Evolutionary conservation across 2,797 vertebrate species (phyloP), one percentile per base, ranked within the genome.

Genomic region (Rhinichthys osculus): DNA sequence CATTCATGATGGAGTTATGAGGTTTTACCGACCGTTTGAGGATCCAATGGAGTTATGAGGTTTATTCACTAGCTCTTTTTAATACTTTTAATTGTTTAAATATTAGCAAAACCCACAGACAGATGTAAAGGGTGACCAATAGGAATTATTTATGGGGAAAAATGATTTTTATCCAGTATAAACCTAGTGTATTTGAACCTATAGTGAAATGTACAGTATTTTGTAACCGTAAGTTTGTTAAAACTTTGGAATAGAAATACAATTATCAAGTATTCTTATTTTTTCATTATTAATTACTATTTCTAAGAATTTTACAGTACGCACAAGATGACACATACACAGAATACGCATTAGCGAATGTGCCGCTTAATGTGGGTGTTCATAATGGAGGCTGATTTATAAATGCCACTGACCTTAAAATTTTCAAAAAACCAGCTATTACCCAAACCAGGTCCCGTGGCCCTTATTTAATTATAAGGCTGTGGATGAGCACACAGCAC

Each of bases 401-500:
- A 38, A 71, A 72, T 3, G 38, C 35, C 50, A 14, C 27, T 72
- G 38, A 59, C 38, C 69, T 59, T 54, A 44, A 57, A 82, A 3
- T 52, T 6, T 0, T 35, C 44, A 17, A 81, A 81, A 62, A 67
- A 35, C 0, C 78, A 5, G 62, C 3, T 40, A 78, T 47, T 30
- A 30, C 1, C 1, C 30, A 1, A 30, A 30, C 30, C 30, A 42
- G 54, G 54, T 81, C 69, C 21, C 17, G 44, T 16, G 11, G 19
- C 79, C 42, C 64, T 70, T 33, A 14, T 81, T 54, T 69, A 35
- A 69, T 54, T 70, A 27, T 47, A 80, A 80, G 35, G 77, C 77
- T 11, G 35, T 27, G n/a, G n/a, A 30, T 67, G 42, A 67, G 44
- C 40, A 79, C 57, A 62, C 78, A 17, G 64, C 21, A 54, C 10